phyloP scores from a whole-genome alignment of 2,797 vertebrate genomes.

The Trichosurus vulpecula region DNA sequence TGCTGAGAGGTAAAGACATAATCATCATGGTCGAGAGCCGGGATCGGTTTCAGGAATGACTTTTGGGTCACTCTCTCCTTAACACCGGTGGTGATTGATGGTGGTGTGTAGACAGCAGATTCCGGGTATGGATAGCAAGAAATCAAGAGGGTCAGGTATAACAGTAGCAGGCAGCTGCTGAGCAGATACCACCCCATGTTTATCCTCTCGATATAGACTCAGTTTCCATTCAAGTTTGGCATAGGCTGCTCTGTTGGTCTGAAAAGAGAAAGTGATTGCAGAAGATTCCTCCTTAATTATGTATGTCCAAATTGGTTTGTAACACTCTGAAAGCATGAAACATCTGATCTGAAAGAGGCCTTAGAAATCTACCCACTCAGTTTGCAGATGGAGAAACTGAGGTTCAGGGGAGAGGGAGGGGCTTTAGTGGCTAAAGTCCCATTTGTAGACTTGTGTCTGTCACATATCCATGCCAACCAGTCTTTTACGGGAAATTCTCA shows the following conservation, averaged over 20 bases:
- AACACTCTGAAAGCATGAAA: no score
- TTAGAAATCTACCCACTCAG: neutral
- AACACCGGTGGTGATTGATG: accelerated
- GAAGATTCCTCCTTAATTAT: neutral
- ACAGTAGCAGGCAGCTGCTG: neutral
- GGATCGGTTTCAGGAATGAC: neutral
- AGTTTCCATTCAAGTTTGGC: neutral
- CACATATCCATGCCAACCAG: neutral
- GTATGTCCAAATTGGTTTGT: no score
- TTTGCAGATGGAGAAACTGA: neutral
- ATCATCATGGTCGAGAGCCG: neutral
- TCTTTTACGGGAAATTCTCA: neutral
- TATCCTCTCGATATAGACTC: neutral
- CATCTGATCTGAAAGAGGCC: no score
- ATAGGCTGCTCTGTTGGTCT: neutral
- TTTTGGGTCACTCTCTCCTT: neutral
- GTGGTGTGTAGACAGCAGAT: accelerated
- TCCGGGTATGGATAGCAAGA: neutral
- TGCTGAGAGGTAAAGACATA: neutral
- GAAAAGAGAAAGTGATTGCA: neutral
- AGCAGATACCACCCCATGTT: neutral
- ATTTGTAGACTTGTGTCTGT: neutral
- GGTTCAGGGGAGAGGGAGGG: neutral
- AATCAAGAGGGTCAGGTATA: neutral
- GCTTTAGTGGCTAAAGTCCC: no score